Evolutionary conservation across 2,888 invertebrate species (phyloP), one percentile per base, ranked within the genome.

Genomic region (Penaeus monodon): DNA sequence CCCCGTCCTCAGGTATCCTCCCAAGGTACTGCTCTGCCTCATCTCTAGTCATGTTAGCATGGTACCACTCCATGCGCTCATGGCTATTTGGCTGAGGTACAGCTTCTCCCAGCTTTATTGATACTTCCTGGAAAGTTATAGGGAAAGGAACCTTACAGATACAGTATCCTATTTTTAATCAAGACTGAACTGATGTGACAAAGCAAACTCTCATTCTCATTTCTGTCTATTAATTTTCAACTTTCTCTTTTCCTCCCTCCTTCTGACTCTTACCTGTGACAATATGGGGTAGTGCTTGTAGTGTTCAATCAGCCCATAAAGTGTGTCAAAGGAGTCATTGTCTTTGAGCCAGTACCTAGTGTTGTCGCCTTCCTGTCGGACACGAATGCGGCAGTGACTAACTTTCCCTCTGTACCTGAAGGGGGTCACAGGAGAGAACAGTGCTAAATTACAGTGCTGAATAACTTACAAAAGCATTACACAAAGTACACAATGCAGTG

Each of bases 31-130:
- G 97, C 92, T 99, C 98, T 0, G 98, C 97, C 90, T 96, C 95
- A 17, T 94, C 94, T 88, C 98, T 94, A 29, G 95, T 95, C 90
- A 97, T 96, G 82, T 95, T 94, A 1, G 96, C 94, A 92, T 97
- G 97, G 93, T 96, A 99, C 98, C 98, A 99, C 91, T 96, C 96
- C 93, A 97, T 96, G 86, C 95, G 96, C 92, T 98, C 97, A 91
- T 99, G 98, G 92, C 97, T 97, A 92, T 96, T 97, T 33, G 98
- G 98, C 92, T 98, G 98, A 0, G 98, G 98, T 3, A 98, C 98
- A 0, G 98, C 97, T 92, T 97, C 97, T 91, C 95, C 95, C 0
- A 99, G 93, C 0, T 95, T 96, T 91, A 98, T 97, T 63, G 96
- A 94, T 93, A 98, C 98, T 92, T 97, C 97, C 94, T 96, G 57